A percentile compares a stretch with the other conserved stretches of the same genome.
These are phyloP conservation scores for Trachymyrmex cornetzi DNA, from an alignment of 1,140 invertebrate genomes.

Conservation along the genomic window DNA sequence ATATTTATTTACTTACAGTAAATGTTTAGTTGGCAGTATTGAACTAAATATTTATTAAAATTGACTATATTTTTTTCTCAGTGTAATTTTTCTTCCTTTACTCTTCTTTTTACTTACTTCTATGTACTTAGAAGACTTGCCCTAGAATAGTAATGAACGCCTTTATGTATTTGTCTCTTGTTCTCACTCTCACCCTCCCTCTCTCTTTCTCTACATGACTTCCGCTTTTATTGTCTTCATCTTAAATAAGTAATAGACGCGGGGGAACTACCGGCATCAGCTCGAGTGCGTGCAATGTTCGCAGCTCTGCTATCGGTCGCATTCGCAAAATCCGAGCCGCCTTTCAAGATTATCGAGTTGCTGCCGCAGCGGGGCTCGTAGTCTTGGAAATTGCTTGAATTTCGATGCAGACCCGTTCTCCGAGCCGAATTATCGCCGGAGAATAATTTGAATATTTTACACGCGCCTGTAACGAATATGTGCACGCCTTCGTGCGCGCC, in stretches of 20 bases:
- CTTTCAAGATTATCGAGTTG: conserved; percentile 39
- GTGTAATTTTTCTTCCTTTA: too few species aligned
- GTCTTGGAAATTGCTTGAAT: conserved; percentile 48
- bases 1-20: too few species aligned
- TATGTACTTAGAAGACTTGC: too few species aligned
- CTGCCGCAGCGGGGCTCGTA: conserved; percentile 6
- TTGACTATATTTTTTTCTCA: too few species aligned
- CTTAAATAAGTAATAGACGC: conserved; percentile 44
- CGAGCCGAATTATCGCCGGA: background rate
- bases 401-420: conserved; percentile 8
- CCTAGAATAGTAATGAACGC: too few species aligned
- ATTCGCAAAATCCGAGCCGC: conserved; percentile 40
- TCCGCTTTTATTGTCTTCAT: background rate
- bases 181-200: conserved; percentile 20
- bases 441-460: conserved; percentile 62
- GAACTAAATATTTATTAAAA: too few species aligned
- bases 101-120: too few species aligned
- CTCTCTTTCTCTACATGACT: background rate
- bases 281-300: too few species aligned
- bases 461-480: conserved; percentile 27
- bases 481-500: background rate
- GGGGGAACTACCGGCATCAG: background rate
- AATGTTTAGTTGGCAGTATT: too few species aligned
- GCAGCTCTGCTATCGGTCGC: conserved; percentile 23
- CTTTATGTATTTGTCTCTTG: too few species aligned